Conservation (phyloP, 2,113 vertebrate genomes). For the Cynopterus brachyotis region DNA sequence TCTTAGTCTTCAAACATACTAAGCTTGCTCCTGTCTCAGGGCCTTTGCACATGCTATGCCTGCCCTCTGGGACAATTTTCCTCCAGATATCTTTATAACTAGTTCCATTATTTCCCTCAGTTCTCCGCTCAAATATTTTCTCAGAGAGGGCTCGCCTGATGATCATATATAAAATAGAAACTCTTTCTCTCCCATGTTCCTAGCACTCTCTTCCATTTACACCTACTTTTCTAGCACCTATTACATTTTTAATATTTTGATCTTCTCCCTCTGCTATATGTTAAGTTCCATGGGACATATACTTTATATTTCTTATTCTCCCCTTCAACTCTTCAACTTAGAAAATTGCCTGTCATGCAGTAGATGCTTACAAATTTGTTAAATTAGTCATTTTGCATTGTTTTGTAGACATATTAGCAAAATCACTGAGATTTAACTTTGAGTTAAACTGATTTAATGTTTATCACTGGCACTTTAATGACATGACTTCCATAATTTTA, state of each 20-base stretch:
- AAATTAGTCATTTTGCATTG: not conserved
- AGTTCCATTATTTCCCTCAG: not conserved
- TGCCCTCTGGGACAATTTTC: not conserved
- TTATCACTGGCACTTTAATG: not conserved
- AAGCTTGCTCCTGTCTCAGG: not conserved
- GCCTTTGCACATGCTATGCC: not conserved
- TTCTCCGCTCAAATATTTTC: not conserved
- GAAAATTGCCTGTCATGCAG: not conserved
- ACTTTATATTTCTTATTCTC: not conserved
- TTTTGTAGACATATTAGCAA: not conserved
- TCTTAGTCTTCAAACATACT: not conserved
- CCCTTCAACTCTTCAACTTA: not conserved
- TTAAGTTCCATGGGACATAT: not conserved
- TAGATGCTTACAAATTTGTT: not conserved
- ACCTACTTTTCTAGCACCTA: not conserved
- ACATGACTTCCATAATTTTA: not conserved
- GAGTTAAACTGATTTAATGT: not conserved
- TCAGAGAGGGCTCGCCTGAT: not conserved
- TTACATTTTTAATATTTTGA: not conserved
- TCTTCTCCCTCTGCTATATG: not conserved
- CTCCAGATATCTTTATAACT: not conserved
- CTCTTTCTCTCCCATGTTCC: not conserved
- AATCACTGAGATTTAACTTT: not conserved
- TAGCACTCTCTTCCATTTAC: not conserved
- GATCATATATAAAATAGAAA: not conserved